phyloP scores from a whole-genome alignment of 1,140 invertebrate species.

The Diorhabda carinulata region DNA sequence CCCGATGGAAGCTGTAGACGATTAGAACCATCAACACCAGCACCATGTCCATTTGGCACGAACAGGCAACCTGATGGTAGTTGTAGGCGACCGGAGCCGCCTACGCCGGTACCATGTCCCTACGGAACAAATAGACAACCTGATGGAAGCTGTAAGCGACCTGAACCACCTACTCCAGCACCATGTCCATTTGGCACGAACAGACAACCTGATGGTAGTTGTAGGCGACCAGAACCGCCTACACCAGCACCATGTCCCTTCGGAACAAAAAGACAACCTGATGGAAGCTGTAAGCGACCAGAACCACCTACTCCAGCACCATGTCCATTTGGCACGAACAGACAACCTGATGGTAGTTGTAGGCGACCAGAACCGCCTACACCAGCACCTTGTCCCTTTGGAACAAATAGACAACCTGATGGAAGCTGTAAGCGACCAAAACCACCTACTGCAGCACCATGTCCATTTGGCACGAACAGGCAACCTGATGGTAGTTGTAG shows the following conservation, averaged over 20 bases:
- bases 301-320: constrained; percentile 4
- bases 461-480: constrained; percentile 3
- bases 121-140: constrained; percentile 18
- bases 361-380: constrained; percentile 4
- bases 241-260: constrained; percentile 21
- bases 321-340: constrained; percentile 5
- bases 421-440: constrained; percentile 6
- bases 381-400: constrained; percentile 20
- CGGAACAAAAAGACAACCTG: constrained; percentile 16
- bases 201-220: constrained; percentile 18
- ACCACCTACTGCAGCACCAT: constrained; percentile 9
- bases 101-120: constrained; percentile 9
- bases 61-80: background rate
- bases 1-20: constrained; percentile 1
- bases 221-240: constrained; percentile 10
- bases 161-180: too few species aligned
- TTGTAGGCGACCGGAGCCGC: background rate
- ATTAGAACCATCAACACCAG: background rate
- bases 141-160: too few species aligned
- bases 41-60: constrained; percentile 14
- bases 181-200: constrained; percentile 15
- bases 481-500: background rate
- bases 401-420: constrained; percentile 10
- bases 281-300: constrained; percentile 14
- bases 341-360: constrained; percentile 4